Conservation (phyloP, 2,888 invertebrate genomes). For the Hypselothyrea guttata region DNA sequence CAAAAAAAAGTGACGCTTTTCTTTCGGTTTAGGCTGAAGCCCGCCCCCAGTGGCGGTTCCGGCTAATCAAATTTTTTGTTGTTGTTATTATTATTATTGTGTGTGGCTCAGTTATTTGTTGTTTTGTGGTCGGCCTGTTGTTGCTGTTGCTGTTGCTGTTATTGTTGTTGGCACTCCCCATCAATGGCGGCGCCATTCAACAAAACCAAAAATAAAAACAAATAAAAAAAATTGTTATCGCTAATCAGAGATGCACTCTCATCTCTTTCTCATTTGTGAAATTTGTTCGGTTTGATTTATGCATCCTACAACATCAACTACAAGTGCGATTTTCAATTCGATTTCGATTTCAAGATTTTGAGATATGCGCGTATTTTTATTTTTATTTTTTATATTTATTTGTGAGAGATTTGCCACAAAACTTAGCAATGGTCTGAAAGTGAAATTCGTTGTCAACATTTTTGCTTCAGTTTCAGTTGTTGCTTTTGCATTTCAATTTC, state of each 20-base stretch:
- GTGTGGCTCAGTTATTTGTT: neutral
- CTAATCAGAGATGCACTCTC: slow-evolving; percentile 42
- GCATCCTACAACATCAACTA: slow-evolving; percentile 12
- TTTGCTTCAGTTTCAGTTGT: slow-evolving; percentile 11
- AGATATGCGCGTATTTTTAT: no score
- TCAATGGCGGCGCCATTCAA: slow-evolving; percentile 32
- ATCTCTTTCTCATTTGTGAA: slow-evolving; percentile 39
- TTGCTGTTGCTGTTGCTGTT: slow-evolving; percentile 9
- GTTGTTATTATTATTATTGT: slow-evolving; percentile 14
- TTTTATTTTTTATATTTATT: slow-evolving; percentile 6
- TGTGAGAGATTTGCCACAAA: slow-evolving; percentile 21
- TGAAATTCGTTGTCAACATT: slow-evolving; percentile 53
- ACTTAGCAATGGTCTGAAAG: slow-evolving; percentile 54
- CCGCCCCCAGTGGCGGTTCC: slow-evolving; percentile 25
- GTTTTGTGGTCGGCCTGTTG: neutral
- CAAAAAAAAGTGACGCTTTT: slow-evolving; percentile 25
- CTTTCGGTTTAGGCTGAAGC: slow-evolving; percentile 24
- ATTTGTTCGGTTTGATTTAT: slow-evolving; percentile 28
- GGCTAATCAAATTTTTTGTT: slow-evolving; percentile 59
- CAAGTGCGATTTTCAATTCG: slow-evolving; percentile 10
- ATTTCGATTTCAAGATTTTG: slow-evolving; percentile 6
- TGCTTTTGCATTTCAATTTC: slow-evolving; percentile 45
- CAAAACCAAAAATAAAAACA: neutral
- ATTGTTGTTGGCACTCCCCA: slow-evolving; percentile 26
- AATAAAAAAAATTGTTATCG: slow-evolving; percentile 31